Percentiles rank a stretch among this genome's conserved stretches.
Evolutionary conservation across 2,113 vertebrate species (phyloP).

Genomic region (Lepus timidus): DNA sequence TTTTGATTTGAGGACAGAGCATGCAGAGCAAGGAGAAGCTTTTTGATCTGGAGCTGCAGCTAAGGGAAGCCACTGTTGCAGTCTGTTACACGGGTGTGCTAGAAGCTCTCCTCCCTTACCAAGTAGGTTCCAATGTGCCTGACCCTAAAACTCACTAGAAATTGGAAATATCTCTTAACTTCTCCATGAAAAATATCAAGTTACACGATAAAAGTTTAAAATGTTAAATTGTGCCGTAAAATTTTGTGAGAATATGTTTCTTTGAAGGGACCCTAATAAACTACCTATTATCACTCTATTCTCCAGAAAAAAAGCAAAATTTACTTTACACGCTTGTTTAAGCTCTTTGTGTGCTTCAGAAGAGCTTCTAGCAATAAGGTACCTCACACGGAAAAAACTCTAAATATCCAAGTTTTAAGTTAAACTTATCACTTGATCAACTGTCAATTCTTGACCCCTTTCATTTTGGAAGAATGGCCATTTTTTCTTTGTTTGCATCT

Average conservation of each 20-base stretch:
- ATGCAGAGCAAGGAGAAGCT: background rate
- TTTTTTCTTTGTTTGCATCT: background rate
- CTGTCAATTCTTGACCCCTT: background rate
- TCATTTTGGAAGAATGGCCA: background rate
- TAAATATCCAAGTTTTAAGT: slow-evolving; percentile 19
- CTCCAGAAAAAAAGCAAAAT: background rate
- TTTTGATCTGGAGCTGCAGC: background rate
- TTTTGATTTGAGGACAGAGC: background rate
- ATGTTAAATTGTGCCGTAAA: background rate
- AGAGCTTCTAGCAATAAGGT: background rate
- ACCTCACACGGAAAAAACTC: background rate
- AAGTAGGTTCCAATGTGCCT: background rate
- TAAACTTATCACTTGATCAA: background rate
- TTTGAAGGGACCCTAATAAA: background rate
- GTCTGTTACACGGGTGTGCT: background rate
- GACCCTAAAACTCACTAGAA: background rate
- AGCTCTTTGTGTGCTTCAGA: background rate
- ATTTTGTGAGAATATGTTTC: background rate
- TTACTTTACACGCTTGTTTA: background rate
- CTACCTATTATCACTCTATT: background rate
- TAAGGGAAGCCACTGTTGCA: background rate
- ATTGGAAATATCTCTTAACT: background rate
- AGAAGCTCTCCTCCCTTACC: background rate
- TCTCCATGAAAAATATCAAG: background rate
- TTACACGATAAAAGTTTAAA: slow-evolving; percentile 10